Base-by-base conservation (phyloP, 2,113 vertebrate species). In the Phodopus roborovskii region DNA sequence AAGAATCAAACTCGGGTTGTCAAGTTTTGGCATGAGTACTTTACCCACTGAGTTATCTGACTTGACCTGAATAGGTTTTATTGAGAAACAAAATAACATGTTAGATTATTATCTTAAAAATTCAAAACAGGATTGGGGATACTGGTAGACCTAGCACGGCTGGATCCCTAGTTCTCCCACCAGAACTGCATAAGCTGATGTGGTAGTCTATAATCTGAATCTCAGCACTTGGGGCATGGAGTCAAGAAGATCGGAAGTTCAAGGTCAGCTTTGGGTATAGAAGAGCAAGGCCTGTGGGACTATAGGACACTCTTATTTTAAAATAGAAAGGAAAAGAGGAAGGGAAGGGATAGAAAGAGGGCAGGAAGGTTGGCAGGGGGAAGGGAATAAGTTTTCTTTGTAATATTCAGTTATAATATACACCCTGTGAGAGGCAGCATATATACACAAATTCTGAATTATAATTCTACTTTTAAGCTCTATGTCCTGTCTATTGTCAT, bases 401-500 rank as follows among this genome's bases (percentile, higher is more conserved):
- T 73, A 75, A 81, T 53, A 68, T 22, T 95, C 86, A 33, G 78
- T 91, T 91, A 86, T 88, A 95, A 85, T 39, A 39, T 64, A 84
- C 9, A 39, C 0, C 0, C 28, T 58, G 22, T 84, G 42, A 75
- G 28, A 82, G 28, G 56, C 10, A 30, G 6, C 13, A 82, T 16
- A 4, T 36, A 53, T 10, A 26, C 75, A 39, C 58, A 2, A 79
- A 94, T 75, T 78, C 8, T 45, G 30, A 88, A 87, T 42, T 79
- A 60, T 24, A 50, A 86, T 50, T 53, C 42, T 85, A n/a, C 7
- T 62, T 96, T 74, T 50, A 73, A 92, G 84, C 79, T 77, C 20
- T n/a, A 7, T 71, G 78, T 90, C 66, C 11, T 68, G 11, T 39
- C 39, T 91, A 33, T 77, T 85, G 6, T 68, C 88, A 64, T 86